Conservation (phyloP, 2,888 invertebrate genomes). For the Gymnoscelis rufifasciata region DNA sequence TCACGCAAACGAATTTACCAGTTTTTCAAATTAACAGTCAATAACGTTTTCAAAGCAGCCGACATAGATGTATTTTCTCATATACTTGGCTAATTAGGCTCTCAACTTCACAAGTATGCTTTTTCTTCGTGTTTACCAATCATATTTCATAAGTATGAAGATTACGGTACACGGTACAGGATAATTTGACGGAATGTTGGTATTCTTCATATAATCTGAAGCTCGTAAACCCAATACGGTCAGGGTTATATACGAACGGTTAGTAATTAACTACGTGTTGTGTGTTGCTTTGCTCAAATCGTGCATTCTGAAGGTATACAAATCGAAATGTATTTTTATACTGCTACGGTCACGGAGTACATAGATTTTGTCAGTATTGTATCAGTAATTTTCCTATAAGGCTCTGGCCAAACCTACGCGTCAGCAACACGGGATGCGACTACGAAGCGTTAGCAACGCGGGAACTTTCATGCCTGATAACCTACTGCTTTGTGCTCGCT, state of each 20-base stretch:
- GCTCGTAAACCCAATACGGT: constrained; percentile 5
- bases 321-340: constrained; percentile 14
- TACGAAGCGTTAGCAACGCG: too few relatives aligned
- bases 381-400: too few relatives aligned
- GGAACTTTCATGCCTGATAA: too few relatives aligned
- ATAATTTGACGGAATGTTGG: neutral
- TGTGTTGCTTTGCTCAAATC: constrained; percentile 13
- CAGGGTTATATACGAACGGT: constrained; percentile 11
- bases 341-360: constrained; percentile 11
- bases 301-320: constrained; percentile 15
- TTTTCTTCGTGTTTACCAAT: neutral
- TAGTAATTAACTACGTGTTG: constrained; percentile 11
- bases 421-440: too few relatives aligned
- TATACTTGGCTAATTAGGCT: neutral
- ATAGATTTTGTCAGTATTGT: neutral
- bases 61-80: neutral
- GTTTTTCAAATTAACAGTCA: too few relatives aligned
- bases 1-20: too few relatives aligned
- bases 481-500: too few relatives aligned
- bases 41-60: neutral
- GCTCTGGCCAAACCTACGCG: too few relatives aligned
- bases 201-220: constrained; percentile 7
- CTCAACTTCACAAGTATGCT: neutral
- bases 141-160: too few relatives aligned
- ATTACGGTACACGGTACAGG: too few relatives aligned